Conservation (phyloP, 2,888 invertebrate species). For the Syrista parreyssii region DNA sequence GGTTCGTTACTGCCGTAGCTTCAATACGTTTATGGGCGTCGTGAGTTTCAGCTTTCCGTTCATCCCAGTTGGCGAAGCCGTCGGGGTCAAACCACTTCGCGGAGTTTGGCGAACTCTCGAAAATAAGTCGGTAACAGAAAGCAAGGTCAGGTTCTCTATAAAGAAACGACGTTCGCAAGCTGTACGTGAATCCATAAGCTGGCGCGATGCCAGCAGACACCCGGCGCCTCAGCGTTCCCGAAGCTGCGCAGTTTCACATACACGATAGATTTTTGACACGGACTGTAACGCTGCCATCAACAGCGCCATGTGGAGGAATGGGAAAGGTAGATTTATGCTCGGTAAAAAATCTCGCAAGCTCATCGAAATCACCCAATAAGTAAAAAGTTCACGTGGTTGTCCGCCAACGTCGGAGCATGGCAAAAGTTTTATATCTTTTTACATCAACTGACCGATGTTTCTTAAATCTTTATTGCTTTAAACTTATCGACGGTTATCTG, state of each 20-base stretch:
- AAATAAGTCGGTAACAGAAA: neutral
- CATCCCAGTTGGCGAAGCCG: neutral
- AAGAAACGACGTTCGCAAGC: neutral
- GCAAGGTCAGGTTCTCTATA: neutral
- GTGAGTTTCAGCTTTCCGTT: neutral
- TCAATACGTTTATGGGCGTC: neutral
- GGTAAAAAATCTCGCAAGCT: neutral
- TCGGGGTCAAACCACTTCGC: neutral
- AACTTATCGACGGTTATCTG: too few species aligned
- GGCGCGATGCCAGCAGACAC: neutral
- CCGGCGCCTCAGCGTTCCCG: neutral
- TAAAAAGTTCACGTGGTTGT: neutral
- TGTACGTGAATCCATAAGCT: neutral
- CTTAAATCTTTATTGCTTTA: too few species aligned
- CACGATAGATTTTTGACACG: neutral
- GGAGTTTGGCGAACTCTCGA: neutral
- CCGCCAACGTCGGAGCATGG: neutral
- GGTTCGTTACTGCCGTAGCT: neutral
- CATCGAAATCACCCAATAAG: neutral
- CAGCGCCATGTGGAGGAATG: neutral
- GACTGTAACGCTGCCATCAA: neutral
- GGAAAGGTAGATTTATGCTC: neutral
- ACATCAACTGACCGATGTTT: too few species aligned
- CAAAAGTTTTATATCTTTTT: neutral
- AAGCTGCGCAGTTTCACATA: neutral